Conservation (phyloP, 2,113 vertebrate species). For the Galbula dea region DNA sequence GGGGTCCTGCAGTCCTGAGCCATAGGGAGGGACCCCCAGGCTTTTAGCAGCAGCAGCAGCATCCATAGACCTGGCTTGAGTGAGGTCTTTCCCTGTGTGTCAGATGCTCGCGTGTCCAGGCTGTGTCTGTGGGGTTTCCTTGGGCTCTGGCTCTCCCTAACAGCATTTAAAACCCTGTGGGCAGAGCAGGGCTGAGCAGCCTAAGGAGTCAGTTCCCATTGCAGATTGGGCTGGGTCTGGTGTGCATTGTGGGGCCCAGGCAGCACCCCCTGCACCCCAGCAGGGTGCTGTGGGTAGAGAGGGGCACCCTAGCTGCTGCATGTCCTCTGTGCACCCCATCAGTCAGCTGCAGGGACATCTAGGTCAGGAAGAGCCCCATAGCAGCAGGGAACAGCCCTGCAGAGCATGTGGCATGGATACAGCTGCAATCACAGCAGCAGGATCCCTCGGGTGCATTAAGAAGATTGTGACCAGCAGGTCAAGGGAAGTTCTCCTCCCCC, state of each 20-base stretch:
- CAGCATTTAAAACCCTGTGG: rapidly evolving
- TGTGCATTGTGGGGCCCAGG: rapidly evolving
- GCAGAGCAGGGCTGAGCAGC: not conserved
- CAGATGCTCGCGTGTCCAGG: not conserved
- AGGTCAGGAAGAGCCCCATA: not conserved
- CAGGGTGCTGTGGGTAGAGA: not conserved
- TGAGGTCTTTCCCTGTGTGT: not conserved
- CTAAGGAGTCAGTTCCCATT: not conserved
- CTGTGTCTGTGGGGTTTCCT: not conserved
- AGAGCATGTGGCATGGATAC: not conserved
- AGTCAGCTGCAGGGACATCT: not conserved
- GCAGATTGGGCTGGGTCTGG: not conserved
- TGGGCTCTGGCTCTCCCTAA: not conserved
- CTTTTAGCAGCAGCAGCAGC: not conserved
- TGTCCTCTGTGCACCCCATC: not conserved
- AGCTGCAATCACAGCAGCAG: not conserved
- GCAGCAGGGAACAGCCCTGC: not conserved
- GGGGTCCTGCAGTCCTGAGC: not conserved
- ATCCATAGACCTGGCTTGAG: rapidly evolving
- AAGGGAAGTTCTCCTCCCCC: too few species aligned
- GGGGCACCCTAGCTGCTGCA: rapidly evolving
- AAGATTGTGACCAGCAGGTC: too few species aligned
- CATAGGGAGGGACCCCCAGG: rapidly evolving
- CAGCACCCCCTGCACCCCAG: not conserved
- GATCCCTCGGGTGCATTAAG: not conserved